phyloP scores from a whole-genome alignment of 2,113 vertebrate genomes.

The Phycodurus eques region DNA sequence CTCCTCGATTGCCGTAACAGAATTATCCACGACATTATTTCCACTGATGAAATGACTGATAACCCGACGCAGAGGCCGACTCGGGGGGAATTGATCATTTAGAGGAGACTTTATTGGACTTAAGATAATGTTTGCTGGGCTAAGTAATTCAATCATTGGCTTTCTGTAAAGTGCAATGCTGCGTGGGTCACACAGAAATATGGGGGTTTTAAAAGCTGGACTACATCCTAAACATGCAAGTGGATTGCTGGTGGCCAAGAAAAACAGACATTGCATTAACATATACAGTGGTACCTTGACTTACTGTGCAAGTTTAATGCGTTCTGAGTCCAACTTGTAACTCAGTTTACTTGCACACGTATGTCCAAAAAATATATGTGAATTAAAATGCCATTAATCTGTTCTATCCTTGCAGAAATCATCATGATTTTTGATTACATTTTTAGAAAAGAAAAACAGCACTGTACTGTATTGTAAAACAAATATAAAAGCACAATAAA shows the following conservation, averaged over 20 bases:
- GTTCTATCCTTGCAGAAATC: neutral
- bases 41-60: conserved; percentile 29
- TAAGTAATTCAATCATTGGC: conserved; percentile 50
- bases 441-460: too few relatives aligned
- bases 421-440: conserved; percentile 11
- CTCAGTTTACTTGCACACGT: neutral
- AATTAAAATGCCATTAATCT: neutral
- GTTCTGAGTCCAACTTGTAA: neutral
- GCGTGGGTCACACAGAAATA: conserved; percentile 4
- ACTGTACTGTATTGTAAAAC: too few relatives aligned
- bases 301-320: conserved; percentile 7
- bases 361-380: too few relatives aligned
- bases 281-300: conserved; percentile 7
- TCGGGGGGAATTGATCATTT: conserved; percentile 43
- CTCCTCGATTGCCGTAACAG: neutral
- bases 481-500: too few relatives aligned
- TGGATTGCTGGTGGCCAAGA: conserved; percentile 28
- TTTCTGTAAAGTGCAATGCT: conserved; percentile 40
- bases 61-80: conserved; percentile 21
- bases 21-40: conserved; percentile 28
- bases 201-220: conserved; percentile 27
- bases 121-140: conserved; percentile 26
- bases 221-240: conserved; percentile 34
- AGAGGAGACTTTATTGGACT: conserved; percentile 35
- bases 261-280: conserved; percentile 41